Evolutionary conservation across 1,140 invertebrate genomes (phyloP), one percentile per base, ranked within the genome.

Genomic region (Eriosoma lanigerum): DNA sequence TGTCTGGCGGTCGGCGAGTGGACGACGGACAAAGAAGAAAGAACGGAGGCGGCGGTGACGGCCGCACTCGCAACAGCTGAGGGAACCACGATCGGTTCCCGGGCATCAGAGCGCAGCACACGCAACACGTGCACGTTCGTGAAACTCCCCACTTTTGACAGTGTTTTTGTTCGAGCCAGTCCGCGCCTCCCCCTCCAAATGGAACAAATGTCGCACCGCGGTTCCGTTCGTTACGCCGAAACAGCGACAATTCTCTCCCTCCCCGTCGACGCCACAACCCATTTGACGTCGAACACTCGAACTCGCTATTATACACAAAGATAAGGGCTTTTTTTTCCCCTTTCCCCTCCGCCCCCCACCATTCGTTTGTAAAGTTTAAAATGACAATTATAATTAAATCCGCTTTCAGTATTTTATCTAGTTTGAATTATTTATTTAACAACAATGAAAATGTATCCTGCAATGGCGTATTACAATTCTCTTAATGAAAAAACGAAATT

Each of bases 31-130:
- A 24, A 19, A 15, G 68, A 52, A 38, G 68, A 72, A 72, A 52
- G 48, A 38, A 72, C 68, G 24, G 17, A 21, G 66, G 21, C 46
- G 68, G 46, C 1, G 48, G 24, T 3, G 26, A 24, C 1, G 24
- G 46, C 26, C 24, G 73, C 29, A 32, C 73, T 76, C 52, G 73
- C 73, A 76, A 76, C 73, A 76, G 73, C 73, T 76, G 73, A 76
- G 56, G 38, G 29, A 72, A 44, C 75, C 38, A 24, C 75, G 56
- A 38, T 60, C 50, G 72, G 17, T 58, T 60, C 32, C 56, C 54
- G 56, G 75, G 56, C 75, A 62, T 78, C 38, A 78, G 75, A 78
- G 54, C 75, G 75, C 75, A 78, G 75, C 75, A 78, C 75, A 78
- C 32, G 75, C 75, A 62, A 78, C 75, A 78, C 75, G 75, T 78